Evolutionary conservation across 2,888 invertebrate genomes (phyloP), one percentile per base, ranked within the genome.

Genomic region (Platycheirus albimanus): DNA sequence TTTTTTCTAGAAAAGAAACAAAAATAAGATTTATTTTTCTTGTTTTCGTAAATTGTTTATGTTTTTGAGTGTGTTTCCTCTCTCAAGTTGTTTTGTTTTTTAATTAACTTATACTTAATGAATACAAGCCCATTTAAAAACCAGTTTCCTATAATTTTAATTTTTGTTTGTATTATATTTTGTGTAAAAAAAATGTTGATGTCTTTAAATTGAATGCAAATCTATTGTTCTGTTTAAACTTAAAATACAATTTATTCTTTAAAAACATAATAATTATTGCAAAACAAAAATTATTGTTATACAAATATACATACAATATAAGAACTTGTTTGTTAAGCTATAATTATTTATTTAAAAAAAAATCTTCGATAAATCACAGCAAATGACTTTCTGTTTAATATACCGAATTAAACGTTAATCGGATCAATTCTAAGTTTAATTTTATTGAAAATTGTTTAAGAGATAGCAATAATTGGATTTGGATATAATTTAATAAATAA

Each of bases 401-500:
- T 56, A 75, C 51, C 64, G 69, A 75, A 54, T 58, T 19, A 24
- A 28, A 41, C 41, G 13, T 61, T 51, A 49, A 77, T 43, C 54
- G 47, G 58, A 79, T 61, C 17, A 45, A 58, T 63, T 79, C 54
- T 66, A 43, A 74, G 33, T 63, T 67, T 67, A 36, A 75, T 56
- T 79, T 47, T 52, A 51, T 66, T 66, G 58, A 36, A 64, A 49
- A 38, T 56, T 56, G 56, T 45, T 11, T 54, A 52, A 63, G 75
- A 81, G 36, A 38, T 13, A 71, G 76, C 77, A 45, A 19, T n/a
- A n/a, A n/a, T n/a, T n/a, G n/a, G n/a, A n/a, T n/a, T 66, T 72
- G 20, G 47, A 67, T 47, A 67, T 47, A 63, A 77, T 64, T 30
- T 64, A 81, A 81, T 81, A 81, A 81, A 81, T 81, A 81, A 76